These are phyloP conservation scores for Lateolabrax maculatus DNA, from an alignment of 2,797 vertebrate species.

Conservation along the genomic window DNA sequence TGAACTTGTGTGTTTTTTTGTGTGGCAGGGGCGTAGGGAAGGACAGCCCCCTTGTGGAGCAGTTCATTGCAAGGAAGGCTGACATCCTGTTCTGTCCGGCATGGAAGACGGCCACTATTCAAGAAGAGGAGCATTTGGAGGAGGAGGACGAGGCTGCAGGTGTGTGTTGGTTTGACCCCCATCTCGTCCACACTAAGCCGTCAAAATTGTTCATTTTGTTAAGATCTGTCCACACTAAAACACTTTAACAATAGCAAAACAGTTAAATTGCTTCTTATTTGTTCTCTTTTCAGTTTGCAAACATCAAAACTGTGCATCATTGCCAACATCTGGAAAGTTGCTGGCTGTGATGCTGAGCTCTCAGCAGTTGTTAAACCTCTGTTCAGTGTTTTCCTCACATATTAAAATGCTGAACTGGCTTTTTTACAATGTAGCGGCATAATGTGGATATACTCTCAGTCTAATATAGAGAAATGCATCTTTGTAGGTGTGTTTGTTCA, in stretches of 20 bases:
- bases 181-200: accelerated
- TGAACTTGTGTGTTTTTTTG: slow-evolving; percentile 36
- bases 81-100: slow-evolving; percentile 93
- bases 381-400: background rate
- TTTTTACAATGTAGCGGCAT: background rate
- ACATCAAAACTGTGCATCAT: background rate
- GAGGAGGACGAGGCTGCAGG: slow-evolving; percentile 89
- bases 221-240: background rate
- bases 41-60: slow-evolving; percentile 88
- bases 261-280: background rate
- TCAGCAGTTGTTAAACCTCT: background rate
- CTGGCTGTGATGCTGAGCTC: background rate
- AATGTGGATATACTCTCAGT: background rate
- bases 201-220: background rate
- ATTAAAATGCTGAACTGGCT: background rate
- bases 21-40: slow-evolving; percentile 82
- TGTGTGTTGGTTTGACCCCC: slow-evolving; percentile 48
- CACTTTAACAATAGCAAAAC: background rate
- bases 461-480: background rate
- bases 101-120: slow-evolving; percentile 87
- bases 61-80: slow-evolving; percentile 95
- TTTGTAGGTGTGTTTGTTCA: background rate
- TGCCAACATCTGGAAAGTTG: background rate
- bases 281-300: background rate
- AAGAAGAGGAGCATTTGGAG: slow-evolving; percentile 78